These are phyloP conservation scores for Conomelus anceps DNA, from an alignment of 2,888 invertebrate genomes.

Conservation along the genomic window DNA sequence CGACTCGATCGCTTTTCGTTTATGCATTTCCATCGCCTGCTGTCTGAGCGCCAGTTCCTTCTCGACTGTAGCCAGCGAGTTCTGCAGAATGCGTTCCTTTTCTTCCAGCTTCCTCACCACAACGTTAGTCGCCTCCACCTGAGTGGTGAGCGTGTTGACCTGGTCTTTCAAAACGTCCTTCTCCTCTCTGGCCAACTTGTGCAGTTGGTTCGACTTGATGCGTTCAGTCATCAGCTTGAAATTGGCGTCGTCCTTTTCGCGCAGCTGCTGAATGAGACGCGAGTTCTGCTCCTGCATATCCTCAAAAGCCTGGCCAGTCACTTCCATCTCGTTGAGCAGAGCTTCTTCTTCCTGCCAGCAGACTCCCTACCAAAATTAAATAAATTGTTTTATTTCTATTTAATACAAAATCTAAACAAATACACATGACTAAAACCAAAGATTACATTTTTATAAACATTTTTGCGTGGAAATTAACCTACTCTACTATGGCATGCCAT, in stretches of 20 bases:
- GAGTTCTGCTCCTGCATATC: slow-evolving; percentile 99
- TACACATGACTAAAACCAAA: too few relatives aligned
- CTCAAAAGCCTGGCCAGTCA: slow-evolving; percentile 97
- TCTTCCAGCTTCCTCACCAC: slow-evolving; percentile 92
- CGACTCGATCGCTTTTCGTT: slow-evolving; percentile 93
- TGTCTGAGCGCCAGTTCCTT: slow-evolving; percentile 88
- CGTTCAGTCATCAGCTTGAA: slow-evolving; percentile 97
- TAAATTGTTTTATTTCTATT: background rate
- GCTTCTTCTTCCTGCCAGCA: slow-evolving; percentile 81
- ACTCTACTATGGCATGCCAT: too few relatives aligned
- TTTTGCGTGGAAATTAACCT: too few relatives aligned
- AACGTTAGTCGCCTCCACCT: slow-evolving; percentile 90
- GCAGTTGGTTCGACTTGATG: slow-evolving; percentile 91
- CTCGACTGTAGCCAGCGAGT: slow-evolving; percentile 85
- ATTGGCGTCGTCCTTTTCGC: slow-evolving; percentile 97
- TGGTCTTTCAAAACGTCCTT: slow-evolving; percentile 89
- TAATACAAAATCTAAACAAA: background rate
- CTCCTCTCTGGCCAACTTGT: slow-evolving; percentile 89
- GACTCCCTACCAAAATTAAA: slow-evolving; percentile 32
- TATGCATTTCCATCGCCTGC: slow-evolving; percentile 97
- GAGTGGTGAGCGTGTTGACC: slow-evolving; percentile 70
- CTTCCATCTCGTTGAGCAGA: slow-evolving; percentile 96
- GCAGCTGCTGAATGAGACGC: slow-evolving; percentile 83
- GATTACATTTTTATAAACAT: too few relatives aligned
- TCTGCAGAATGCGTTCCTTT: slow-evolving; percentile 87